Evolutionary conservation across 2,888 invertebrate species (phyloP).

Genomic region (Drosophila trichaetosa): DNA sequence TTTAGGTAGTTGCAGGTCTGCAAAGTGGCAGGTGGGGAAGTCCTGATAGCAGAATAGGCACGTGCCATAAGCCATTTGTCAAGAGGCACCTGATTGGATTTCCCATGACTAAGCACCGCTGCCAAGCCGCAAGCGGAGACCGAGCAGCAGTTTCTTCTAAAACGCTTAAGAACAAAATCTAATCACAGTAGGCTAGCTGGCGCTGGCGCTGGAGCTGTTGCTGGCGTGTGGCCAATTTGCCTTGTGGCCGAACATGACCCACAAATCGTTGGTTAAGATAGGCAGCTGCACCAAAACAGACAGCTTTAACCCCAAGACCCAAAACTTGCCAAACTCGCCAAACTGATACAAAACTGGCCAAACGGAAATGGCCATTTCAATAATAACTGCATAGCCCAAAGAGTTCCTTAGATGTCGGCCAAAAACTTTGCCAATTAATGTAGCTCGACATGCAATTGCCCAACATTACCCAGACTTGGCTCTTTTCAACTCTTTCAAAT

Average conservation of each 20-base stretch:
- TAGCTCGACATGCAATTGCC: background rate
- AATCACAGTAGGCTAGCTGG: slow-evolving; percentile 60
- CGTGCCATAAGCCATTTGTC: slow-evolving; percentile 76
- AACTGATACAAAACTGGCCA: background rate
- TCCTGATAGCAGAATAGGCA: slow-evolving; percentile 47
- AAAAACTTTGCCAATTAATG: slow-evolving; percentile 66
- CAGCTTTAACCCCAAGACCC: slow-evolving; percentile 1
- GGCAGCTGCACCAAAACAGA: background rate
- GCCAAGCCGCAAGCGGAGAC: slow-evolving; percentile 20
- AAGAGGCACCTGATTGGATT: slow-evolving; percentile 71
- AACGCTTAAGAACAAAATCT: slow-evolving; percentile 67
- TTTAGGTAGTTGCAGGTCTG: background rate
- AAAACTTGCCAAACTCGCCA: background rate
- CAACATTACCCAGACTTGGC: slow-evolving; percentile 3
- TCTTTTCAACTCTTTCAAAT: background rate
- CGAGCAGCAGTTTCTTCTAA: slow-evolving; percentile 18
- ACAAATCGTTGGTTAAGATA: slow-evolving; percentile 16
- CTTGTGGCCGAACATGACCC: slow-evolving; percentile 28
- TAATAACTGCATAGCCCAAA: slow-evolving; percentile 54
- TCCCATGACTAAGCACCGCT: slow-evolving; percentile 52
- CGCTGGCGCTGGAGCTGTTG: slow-evolving; percentile 27
- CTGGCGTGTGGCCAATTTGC: slow-evolving; percentile 52
- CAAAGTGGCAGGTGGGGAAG: background rate
- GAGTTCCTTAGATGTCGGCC: slow-evolving; percentile 35
- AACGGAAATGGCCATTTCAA: slow-evolving; percentile 37